Conservation (phyloP, 2,888 invertebrate species). For the Torymus texanus region DNA sequence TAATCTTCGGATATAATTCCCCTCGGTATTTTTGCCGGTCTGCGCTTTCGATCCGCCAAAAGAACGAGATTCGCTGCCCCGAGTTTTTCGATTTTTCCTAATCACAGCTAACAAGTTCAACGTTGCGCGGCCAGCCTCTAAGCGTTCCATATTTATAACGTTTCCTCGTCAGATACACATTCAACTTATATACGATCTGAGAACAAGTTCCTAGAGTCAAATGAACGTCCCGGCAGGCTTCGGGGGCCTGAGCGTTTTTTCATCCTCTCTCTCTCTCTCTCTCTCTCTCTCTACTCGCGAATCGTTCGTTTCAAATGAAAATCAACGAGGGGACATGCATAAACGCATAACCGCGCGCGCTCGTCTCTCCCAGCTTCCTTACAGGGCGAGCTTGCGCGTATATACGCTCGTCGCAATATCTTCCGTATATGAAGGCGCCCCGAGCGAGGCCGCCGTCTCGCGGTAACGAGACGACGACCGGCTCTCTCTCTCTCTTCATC, state of each 20-base stretch:
- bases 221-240: slow-evolving; percentile 24
- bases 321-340: slow-evolving; percentile 44
- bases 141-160: slow-evolving; percentile 52
- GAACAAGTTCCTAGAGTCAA: slow-evolving; percentile 46
- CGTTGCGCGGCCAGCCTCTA: not conserved
- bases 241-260: no score
- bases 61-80: not conserved
- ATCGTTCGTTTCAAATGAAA: slow-evolving; percentile 48
- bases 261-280: not conserved
- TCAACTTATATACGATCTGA: slow-evolving; percentile 13
- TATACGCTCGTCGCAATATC: not conserved
- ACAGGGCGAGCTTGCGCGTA: not conserved
- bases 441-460: not conserved
- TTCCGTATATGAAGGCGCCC: slow-evolving; percentile 4
- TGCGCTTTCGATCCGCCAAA: slow-evolving; percentile 3
- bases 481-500: not conserved
- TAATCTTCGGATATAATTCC: slow-evolving; percentile 26
- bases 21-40: not conserved
- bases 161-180: slow-evolving; percentile 44
- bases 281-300: slow-evolving; percentile 8
- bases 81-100: slow-evolving; percentile 39
- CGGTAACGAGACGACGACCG: slow-evolving; percentile 37
- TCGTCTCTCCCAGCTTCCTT: not conserved
- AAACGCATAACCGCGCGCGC: slow-evolving; percentile 26
- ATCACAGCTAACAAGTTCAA: slow-evolving; percentile 48